Evolutionary conservation across 2,888 invertebrate genomes (phyloP), one percentile per base, ranked within the genome.

Genomic region (Oasisia sp.): DNA sequence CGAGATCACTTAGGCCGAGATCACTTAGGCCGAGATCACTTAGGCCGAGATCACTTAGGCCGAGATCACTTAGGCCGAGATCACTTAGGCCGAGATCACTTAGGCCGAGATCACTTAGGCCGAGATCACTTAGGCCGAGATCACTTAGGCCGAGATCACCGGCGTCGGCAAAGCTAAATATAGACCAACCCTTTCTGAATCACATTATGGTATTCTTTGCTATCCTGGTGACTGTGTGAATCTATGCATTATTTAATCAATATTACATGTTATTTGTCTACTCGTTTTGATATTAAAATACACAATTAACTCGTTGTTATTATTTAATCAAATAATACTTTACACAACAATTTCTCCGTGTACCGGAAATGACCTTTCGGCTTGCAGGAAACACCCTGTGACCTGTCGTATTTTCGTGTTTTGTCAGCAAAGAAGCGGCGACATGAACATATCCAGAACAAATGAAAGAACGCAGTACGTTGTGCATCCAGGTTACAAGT

Each of bases 351-450:
- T 74, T 74, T 74, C 74, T 74, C 74, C 74, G 74, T 5, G n/a
- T n/a, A 74, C 74, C 74, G 74, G 74, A 74, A 74, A 74, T 74
- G 74, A 74, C 74, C 74, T 74, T 74, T 27, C 74, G 74, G 74
- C 74, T 27, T 74, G 74, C 74, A 74, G 74, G 74, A 74, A 74
- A n/a, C 74, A 74, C 74, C 74, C 74, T 74, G 74, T 74, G 74
- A 74, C 74, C 74, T 74, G 74, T 74, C 74, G 74, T 74, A 27
- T 74, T 74, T 74, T 74, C 74, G 74, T 74, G 74, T 74, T 74
- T 74, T 74, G 74, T 74, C 74, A 74, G 74, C 74, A 74, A 27
- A 12, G 7, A 74, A 74, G 27, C 74, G n/a, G 27, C 74, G 74
- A 74, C 74, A 74, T 74, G 74, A 74, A 74, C 74, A 74, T n/a